Percentiles rank a stretch among this genome's conserved stretches.
Conservation (phyloP, 2,797 vertebrate species). For the Dromococcyx pavoninus region DNA sequence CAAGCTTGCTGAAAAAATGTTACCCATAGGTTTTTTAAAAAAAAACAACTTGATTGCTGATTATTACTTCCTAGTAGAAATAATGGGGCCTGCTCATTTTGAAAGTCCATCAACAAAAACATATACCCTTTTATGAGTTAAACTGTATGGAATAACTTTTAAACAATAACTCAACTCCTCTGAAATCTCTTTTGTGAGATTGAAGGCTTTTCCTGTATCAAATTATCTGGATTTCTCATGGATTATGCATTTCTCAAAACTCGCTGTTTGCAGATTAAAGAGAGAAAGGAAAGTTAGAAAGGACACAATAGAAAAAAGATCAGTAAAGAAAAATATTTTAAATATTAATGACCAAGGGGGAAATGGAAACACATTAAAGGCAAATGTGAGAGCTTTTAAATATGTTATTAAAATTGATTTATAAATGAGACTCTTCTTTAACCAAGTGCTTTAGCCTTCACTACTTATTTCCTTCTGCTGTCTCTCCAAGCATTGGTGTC, state of each 20-base stretch:
- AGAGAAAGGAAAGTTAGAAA: slow-evolving; percentile 37
- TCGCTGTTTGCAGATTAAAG: slow-evolving; percentile 47
- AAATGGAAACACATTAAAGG: slow-evolving; percentile 71
- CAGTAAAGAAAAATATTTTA: slow-evolving; percentile 70
- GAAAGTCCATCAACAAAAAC: not conserved
- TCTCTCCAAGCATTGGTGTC: slow-evolving; percentile 47
- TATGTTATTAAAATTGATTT: slow-evolving; percentile 74
- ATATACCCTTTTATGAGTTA: not conserved
- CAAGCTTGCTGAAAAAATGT: not conserved
- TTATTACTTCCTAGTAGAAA: not conserved
- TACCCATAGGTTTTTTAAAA: not conserved
- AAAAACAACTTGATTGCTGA: not conserved
- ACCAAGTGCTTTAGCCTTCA: slow-evolving; percentile 61
- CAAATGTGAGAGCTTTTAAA: slow-evolving; percentile 72
- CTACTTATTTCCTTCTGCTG: slow-evolving; percentile 61
- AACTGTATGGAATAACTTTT: not conserved
- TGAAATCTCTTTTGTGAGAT: slow-evolving; percentile 17
- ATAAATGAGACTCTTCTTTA: slow-evolving; percentile 68
- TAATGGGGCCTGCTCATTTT: not conserved
- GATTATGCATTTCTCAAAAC: slow-evolving; percentile 48
- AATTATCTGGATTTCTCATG: slow-evolving; percentile 33
- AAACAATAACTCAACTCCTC: not conserved
- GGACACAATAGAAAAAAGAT: slow-evolving; percentile 58
- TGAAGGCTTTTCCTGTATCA: not conserved
- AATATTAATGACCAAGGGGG: slow-evolving; percentile 59